These are phyloP conservation scores for Nasonia longicornis DNA, from an alignment of 1,140 invertebrate genomes.

Conservation along the genomic window DNA sequence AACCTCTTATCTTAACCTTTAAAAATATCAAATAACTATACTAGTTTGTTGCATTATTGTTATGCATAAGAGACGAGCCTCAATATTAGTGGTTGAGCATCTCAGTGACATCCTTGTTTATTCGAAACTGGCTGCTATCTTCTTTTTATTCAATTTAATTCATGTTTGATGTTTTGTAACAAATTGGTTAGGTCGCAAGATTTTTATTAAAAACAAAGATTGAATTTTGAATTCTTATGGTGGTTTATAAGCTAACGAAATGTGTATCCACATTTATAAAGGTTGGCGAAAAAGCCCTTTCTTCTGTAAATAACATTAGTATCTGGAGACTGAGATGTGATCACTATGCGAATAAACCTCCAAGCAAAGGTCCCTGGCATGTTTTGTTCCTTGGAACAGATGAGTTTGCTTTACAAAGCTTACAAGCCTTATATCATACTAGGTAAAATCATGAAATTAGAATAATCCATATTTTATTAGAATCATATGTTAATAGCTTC, in stretches of 20 bases:
- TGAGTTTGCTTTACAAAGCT: conserved; percentile 75
- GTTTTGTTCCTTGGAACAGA: conserved; percentile 80
- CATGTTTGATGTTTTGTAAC: neutral
- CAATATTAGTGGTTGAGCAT: neutral
- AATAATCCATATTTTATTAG: conserved; percentile 33
- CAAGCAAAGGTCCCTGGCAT: conserved; percentile 51
- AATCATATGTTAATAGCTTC: conserved; percentile 28
- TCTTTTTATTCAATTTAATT: neutral
- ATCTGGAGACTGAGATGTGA: neutral
- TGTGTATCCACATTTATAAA: conserved; percentile 26
- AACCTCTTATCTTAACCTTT: neutral
- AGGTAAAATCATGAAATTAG: conserved; percentile 63
- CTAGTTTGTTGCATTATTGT: neutral
- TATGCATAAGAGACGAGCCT: neutral
- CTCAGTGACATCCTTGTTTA: neutral
- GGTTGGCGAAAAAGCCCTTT: neutral
- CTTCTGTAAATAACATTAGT: neutral
- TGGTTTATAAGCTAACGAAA: conserved; percentile 27
- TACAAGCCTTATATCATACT: conserved; percentile 68
- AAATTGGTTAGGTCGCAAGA: neutral
- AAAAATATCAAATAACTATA: neutral
- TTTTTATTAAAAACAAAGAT: neutral
- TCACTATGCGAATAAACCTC: neutral
- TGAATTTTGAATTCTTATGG: neutral
- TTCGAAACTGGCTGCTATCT: neutral